Evolutionary conservation across 2,797 vertebrate species (phyloP), one percentile per base, ranked within the genome.

Genomic region (Morus bassanus): DNA sequence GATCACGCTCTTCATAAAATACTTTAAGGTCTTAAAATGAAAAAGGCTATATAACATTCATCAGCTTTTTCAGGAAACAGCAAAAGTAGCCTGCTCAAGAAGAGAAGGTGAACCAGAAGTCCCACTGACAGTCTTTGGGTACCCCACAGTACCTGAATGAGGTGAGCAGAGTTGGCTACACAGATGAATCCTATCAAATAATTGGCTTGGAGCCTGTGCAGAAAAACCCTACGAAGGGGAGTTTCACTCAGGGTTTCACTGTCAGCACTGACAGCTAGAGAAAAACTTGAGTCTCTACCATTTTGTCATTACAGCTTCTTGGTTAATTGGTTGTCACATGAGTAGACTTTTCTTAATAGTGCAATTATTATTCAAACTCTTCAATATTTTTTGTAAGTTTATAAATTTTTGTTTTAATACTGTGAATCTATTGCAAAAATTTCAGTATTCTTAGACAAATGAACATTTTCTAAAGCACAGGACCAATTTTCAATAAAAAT

Each of bases 171-270:
- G 37, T 0, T 31, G 31, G 5, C 6, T 33, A 21, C 30, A 46
- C 4, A 35, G 39, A 43, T 28, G 8, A 83, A 57, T 67, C 2
- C 3, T 70, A 63, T 9, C 10, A 68, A 75, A 64, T 18, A 59
- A 2, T 2, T 56, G 5, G 7, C 23, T 65, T 33, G 37, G 41
- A 75, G 1, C 2, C 70, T 4, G 46, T 16, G 5, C 8, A 88
- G 14, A 9, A 48, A 83, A 90, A 15, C 7, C 0, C 5, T 25
- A 10, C 12, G 53, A 54, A 59, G 6, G 0, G 5, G 5, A 0
- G 8, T 37, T 60, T 54, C 24, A 31, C 18, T 80, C 6, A 45
- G 30, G 8, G 7, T 41, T 65, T 85, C 21, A 15, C 28, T 72
- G 11, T 27, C 37, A 45, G 6, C 18, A 31, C 33, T 48, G n/a